These are phyloP conservation scores for Drosophila takahashii DNA, from an alignment of 1,140 invertebrate genomes.

Conservation along the genomic window DNA sequence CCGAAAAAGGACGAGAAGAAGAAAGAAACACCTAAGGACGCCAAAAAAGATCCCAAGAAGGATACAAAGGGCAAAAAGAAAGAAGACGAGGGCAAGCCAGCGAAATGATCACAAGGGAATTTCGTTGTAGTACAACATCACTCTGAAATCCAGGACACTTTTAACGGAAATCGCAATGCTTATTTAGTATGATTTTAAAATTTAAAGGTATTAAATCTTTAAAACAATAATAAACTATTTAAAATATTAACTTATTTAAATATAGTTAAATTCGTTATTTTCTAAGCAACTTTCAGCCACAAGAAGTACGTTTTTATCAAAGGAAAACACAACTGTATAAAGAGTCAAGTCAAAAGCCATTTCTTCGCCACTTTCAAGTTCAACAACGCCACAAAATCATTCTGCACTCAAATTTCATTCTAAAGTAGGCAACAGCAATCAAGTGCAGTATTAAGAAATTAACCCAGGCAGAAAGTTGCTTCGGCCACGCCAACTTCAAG, in stretches of 20 bases:
- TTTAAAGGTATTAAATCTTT: slow-evolving; percentile 4
- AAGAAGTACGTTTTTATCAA: too few relatives aligned
- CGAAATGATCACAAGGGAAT: neutral
- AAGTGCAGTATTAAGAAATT: slow-evolving; percentile 67
- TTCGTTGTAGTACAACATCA: neutral
- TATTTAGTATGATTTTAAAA: neutral
- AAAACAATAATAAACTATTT: neutral
- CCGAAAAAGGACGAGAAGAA: neutral
- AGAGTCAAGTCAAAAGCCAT: neutral
- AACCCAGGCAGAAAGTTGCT: slow-evolving; percentile 51
- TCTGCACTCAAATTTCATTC: neutral
- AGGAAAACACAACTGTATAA: too few relatives aligned
- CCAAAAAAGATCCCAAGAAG: neutral
- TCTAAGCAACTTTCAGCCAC: too few relatives aligned
- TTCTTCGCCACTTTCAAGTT: neutral
- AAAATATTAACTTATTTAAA: neutral
- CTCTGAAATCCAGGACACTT: too few relatives aligned
- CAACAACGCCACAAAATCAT: neutral
- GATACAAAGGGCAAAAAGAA: slow-evolving; percentile 2
- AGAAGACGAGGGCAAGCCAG: neutral
- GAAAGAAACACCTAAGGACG: too few relatives aligned
- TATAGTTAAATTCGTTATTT: neutral
- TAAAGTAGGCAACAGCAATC: slow-evolving; percentile 28
- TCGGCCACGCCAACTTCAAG: slow-evolving; percentile 39
- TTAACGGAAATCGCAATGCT: neutral